Evolutionary conservation across 2,888 invertebrate genomes (phyloP).

Genomic region (Lepeophtheirus nordmannii): DNA sequence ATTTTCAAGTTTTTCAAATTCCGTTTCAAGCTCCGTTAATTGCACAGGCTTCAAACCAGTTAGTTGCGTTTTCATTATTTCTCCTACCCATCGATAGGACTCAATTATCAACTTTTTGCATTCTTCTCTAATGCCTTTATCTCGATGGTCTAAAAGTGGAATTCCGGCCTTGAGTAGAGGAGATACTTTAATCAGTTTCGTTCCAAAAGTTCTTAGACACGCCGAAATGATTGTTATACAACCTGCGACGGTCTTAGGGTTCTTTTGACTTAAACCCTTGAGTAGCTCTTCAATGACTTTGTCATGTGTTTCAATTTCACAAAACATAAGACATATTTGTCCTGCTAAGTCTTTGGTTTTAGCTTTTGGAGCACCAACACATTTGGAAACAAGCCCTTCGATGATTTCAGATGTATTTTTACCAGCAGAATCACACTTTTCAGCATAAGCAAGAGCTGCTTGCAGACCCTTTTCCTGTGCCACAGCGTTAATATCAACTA

Average conservation of each 20-base stretch:
- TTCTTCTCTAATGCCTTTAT: conserved; percentile 79
- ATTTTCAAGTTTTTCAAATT: conserved; percentile 57
- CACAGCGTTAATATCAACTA: conserved; percentile 77
- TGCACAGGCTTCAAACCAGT: conserved; percentile 73
- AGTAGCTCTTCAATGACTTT: conserved; percentile 71
- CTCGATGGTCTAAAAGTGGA: conserved; percentile 68
- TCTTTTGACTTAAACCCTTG: conserved; percentile 86
- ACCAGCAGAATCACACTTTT: conserved; percentile 71
- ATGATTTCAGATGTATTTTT: conserved; percentile 53
- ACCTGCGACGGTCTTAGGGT: conserved; percentile 60
- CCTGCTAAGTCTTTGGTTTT: conserved; percentile 79
- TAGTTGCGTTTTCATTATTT: conserved; percentile 66
- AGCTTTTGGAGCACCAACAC: conserved; percentile 74
- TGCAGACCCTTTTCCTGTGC: conserved; percentile 92
- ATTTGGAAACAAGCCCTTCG: conserved; percentile 72
- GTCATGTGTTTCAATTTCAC: conserved; percentile 90
- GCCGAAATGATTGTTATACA: conserved; percentile 17
- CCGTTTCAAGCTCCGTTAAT: conserved; percentile 68
- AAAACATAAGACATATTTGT: conserved; percentile 77
- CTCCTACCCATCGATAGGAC: conserved; percentile 76
- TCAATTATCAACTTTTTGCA: conserved; percentile 78
- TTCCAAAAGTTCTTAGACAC: conserved; percentile 56
- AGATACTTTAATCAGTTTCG: conserved; percentile 74
- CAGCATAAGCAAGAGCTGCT: conserved; percentile 72
- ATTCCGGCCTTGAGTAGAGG: conserved; percentile 74